These are phyloP conservation scores for Chamaedrilus cognettii DNA, from an alignment of 2,888 invertebrate species.

Conservation along the genomic window DNA sequence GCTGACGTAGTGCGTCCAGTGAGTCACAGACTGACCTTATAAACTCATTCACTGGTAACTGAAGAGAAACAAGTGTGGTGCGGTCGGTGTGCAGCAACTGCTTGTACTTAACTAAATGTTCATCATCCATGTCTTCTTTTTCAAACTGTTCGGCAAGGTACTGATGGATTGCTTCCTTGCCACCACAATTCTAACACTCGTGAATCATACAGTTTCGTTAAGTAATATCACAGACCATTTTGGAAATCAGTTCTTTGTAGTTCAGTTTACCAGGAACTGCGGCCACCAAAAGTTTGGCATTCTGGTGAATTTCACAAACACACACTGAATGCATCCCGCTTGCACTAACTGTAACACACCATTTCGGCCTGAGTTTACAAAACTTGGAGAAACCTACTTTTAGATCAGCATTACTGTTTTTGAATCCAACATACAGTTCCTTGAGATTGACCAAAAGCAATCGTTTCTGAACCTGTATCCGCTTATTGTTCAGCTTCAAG, in stretches of 20 bases:
- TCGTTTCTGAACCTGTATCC: no score
- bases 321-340: no score
- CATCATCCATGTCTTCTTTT: conserved; percentile 5
- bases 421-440: no score
- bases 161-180: neutral
- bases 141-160: neutral
- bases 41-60: neutral
- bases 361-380: no score
- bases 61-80: conserved; percentile 5
- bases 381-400: no score
- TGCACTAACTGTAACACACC: no score
- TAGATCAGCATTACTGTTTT: no score
- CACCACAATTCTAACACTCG: neutral
- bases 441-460: no score
- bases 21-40: neutral
- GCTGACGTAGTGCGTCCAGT: neutral
- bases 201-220: neutral
- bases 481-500: no score
- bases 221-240: neutral
- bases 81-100: conserved; percentile 17
- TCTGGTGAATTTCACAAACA: no score
- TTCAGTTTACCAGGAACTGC: no score
- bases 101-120: neutral
- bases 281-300: no score
- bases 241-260: neutral